phyloP scores from a whole-genome alignment of 2,888 invertebrate species.

The Gandaritis pyraliata region DNA sequence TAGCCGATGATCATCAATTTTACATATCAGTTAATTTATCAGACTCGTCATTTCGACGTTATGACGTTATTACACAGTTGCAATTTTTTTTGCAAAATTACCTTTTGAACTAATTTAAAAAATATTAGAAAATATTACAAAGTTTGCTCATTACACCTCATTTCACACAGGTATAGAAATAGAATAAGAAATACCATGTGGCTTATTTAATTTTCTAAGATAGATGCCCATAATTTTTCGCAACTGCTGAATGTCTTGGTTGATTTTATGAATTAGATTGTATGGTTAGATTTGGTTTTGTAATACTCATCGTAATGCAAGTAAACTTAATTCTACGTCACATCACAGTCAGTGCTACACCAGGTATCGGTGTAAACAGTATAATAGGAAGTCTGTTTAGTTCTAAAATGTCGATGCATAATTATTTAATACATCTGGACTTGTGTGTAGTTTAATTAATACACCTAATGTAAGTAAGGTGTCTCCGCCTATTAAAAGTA shows the following conservation, averaged over 20 bases:
- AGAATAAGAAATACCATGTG: too few relatives aligned
- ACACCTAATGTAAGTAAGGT: conserved; percentile 81
- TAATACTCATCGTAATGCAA: conserved; percentile 72
- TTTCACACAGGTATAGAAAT: too few relatives aligned
- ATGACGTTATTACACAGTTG: too few relatives aligned
- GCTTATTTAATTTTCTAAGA: too few relatives aligned
- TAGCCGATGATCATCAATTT: conserved; percentile 58
- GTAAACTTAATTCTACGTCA: conserved; percentile 62
- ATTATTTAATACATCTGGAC: conserved; percentile 80
- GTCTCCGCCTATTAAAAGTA: conserved; percentile 82
- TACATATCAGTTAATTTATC: conserved; percentile 57
- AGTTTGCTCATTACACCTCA: too few relatives aligned
- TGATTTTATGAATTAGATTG: conserved; percentile 45
- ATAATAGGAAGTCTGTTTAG: conserved; percentile 71
- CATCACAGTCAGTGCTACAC: conserved; percentile 73
- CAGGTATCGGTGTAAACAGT: conserved; percentile 54
- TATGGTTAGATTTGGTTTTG: conserved; percentile 53
- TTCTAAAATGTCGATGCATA: conserved; percentile 79
- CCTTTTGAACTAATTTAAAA: too few relatives aligned
- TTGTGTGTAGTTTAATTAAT: conserved; percentile 82
- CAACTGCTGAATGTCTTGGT: conserved; percentile 37
- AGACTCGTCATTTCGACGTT: conserved; percentile 3
- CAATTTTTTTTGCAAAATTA: too few relatives aligned
- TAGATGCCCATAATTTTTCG: too few relatives aligned
- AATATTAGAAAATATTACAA: too few relatives aligned